Base-by-base conservation (phyloP, 1,140 invertebrate species). In the Hormaphis cornu region DNA sequence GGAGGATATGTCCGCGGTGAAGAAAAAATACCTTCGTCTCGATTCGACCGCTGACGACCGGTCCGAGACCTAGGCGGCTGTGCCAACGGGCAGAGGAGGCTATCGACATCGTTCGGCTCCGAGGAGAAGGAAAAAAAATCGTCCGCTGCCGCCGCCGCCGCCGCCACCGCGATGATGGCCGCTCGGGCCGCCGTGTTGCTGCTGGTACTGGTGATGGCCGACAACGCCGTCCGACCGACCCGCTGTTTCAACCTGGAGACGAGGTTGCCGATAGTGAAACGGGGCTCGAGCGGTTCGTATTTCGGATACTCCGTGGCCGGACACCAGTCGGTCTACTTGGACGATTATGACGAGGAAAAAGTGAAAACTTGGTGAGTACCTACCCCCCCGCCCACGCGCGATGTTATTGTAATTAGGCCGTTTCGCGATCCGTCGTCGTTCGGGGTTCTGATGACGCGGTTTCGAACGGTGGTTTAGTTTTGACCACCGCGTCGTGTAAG, bases 231-330 rank as follows among this genome's bases (percentile, higher is more conserved):
- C 0, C 6, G 9, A 1, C 18, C 1, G 0, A 16, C 7, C 6
- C n/a, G 12, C 1, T 35, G 78, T 76, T 93, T 93, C 79, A 95
- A 94, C 82, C 82, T 94, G 74, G 91, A 94, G 77, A 82, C 87
- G 54, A 83, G 87, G 77, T 85, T 93, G 79, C 89, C 91, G 75
- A 81, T 93, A 75, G 84, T 92, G 74, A 93, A 93, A 80, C 78
- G 81, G 63, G 90, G 89, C 73, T 73, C 77, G 44, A 72, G 74
- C 26, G 85, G 83, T 40, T 88, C 89, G 48, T 93, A 91, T 80
- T 95, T 94, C 79, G 91, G 91, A 79, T 94, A 87, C 82, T 91
- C 91, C 37, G 87, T 94, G 16, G 90, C 91, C 52, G 85, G 92
- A 79, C 91, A 94, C 78, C 81, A 86, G 73, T 83, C 84, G 72